Evolutionary conservation across 2,797 vertebrate genomes (phyloP).

Genomic region (Gallirallus australis): DNA sequence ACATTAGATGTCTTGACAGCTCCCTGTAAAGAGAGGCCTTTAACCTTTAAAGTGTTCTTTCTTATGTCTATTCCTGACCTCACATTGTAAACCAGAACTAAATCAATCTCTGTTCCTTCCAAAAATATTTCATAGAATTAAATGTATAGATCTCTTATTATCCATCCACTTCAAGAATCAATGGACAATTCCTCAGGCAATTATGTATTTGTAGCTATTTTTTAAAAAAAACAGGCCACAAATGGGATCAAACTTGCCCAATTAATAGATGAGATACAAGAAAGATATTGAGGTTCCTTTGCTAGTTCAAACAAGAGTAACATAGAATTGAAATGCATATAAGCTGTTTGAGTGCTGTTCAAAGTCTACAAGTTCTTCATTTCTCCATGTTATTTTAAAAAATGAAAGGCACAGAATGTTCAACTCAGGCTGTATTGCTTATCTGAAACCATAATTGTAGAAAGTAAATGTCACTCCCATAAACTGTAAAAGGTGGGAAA

Average conservation of each 20-base stretch:
- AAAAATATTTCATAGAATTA: neutral
- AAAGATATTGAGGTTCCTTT: neutral
- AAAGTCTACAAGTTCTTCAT: neutral
- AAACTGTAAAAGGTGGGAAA: neutral
- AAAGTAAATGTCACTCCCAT: neutral
- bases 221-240: neutral
- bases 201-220: neutral
- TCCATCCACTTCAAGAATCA: neutral
- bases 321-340: neutral
- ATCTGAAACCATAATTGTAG: neutral
- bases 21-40: conserved; percentile 9
- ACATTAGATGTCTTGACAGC: neutral
- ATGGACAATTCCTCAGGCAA: neutral
- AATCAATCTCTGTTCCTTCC: neutral
- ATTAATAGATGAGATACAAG: neutral
- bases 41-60: conserved; percentile 15
- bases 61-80: neutral
- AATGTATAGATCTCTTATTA: neutral
- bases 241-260: neutral
- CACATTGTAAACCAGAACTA: neutral
- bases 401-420: neutral
- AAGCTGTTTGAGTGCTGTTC: neutral
- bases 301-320: neutral
- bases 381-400: neutral
- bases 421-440: neutral